Base-by-base conservation (phyloP, 2,888 invertebrate genomes). In the Chrysomela aeneicollis region DNA sequence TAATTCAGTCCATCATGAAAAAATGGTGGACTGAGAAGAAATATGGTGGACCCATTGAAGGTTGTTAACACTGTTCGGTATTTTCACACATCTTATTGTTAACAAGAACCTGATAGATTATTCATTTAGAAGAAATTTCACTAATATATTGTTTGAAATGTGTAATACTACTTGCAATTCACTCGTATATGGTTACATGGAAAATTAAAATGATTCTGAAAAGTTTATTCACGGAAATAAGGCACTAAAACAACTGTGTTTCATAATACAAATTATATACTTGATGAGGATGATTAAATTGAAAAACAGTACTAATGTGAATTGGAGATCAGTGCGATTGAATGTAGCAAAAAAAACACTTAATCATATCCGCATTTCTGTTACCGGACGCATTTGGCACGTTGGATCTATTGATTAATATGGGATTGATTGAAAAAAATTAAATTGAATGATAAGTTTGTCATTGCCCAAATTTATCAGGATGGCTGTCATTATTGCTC, bases 241-340 rank as follows among this genome's bases (percentile, higher is more conserved):
- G 67, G 67, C 67, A 68, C 67, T 67, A 63, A 68, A 67, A 63
- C n/a, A 17, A 57, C 46, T 9, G 26, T 17, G n/a, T 6, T 10
- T 9, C 54, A n/a, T n/a, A n/a, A n/a, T n/a, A n/a, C n/a, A n/a
- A n/a, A n/a, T n/a, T n/a, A n/a, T n/a, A n/a, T n/a, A n/a, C n/a
- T n/a, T n/a, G n/a, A n/a, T n/a, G n/a, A n/a, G n/a, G n/a, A n/a
- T n/a, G n/a, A n/a, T 26, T 26, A 3, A 26, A 26, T 8, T 26
- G 26, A 26, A 26, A 26, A 26, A 5, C 3, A 26, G 3, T 5
- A 26, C 3, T 35, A 35, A 10, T 35, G 1, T 35, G 1, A 35
- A 9, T 9, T 35, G 32, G 32, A 35, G 32, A 35, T 35, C 10
- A 35, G 2, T 35, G 5, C 10, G 9, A 35, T 10, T 35, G 9